These are phyloP conservation scores for Maniola hyperantus DNA, from an alignment of 2,888 invertebrate genomes.

Conservation along the genomic window DNA sequence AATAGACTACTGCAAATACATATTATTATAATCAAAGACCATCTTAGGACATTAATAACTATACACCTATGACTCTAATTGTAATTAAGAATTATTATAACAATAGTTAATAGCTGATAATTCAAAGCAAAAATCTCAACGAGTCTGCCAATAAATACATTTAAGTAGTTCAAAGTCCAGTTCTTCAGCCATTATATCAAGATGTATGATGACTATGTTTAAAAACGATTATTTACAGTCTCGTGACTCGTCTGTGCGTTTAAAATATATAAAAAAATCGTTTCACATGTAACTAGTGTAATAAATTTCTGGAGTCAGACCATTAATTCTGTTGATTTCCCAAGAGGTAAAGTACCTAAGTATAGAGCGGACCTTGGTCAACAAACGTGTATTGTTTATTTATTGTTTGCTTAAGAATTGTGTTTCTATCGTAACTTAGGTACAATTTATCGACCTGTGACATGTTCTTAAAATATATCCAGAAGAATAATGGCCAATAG, in stretches of 20 bases:
- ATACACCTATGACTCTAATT: background rate
- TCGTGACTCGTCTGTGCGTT: background rate
- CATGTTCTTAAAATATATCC: background rate
- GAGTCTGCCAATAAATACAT: constrained; percentile 1
- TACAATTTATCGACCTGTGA: no score
- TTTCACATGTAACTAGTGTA: constrained; percentile 12
- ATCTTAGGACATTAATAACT: no score
- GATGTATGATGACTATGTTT: constrained; percentile 4
- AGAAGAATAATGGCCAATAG: no score
- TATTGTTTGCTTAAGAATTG: constrained; percentile 2
- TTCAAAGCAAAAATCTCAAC: background rate
- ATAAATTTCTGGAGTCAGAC: constrained; percentile 15
- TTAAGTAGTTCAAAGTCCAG: background rate
- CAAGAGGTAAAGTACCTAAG: constrained; percentile 3
- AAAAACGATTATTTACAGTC: constrained; percentile 5
- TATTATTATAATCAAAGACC: no score
- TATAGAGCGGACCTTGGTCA: constrained; percentile 11
- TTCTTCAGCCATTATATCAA: background rate
- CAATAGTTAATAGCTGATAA: background rate
- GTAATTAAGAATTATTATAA: background rate
- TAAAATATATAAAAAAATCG: background rate
- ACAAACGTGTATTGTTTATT: constrained; percentile 17
- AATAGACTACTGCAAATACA: no score
- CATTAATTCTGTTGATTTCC: constrained; percentile 25
- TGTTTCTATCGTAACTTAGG: background rate